A percentile compares a stretch with the other conserved stretches of the same genome.
phyloP scores from a whole-genome alignment of 2,113 vertebrate genomes.

The Bostrychus sinensis region DNA sequence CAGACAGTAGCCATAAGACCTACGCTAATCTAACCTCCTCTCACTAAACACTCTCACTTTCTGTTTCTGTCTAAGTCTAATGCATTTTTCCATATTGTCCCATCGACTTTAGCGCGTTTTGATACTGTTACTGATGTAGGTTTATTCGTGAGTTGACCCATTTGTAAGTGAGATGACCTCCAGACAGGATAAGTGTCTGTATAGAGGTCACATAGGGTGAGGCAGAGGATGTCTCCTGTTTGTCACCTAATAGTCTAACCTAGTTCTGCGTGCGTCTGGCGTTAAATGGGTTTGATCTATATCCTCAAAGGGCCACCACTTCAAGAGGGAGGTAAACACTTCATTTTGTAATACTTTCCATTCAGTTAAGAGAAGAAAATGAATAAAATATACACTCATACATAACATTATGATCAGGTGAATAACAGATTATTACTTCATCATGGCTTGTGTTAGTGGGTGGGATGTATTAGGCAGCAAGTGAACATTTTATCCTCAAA shows the following conservation, averaged over 20 bases:
- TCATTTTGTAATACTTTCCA: no score
- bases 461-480: no score
- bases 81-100: neutral
- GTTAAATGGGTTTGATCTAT: constrained; percentile 10
- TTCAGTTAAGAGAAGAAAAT: no score
- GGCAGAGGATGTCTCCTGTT: constrained; percentile 55
- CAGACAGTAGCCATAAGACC: constrained; percentile 47
- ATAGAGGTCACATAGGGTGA: constrained; percentile 55
- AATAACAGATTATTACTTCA: no score
- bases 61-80: constrained; percentile 18
- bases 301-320: neutral
- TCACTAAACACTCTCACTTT: constrained; percentile 30
- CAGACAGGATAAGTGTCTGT: constrained; percentile 44
- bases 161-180: constrained; percentile 38
- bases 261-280: constrained; percentile 28
- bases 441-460: no score
- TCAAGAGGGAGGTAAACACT: constrained; percentile 13
- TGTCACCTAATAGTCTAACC: constrained; percentile 49
- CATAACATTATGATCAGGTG: no score
- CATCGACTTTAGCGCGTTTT: neutral
- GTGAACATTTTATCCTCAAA: no score
- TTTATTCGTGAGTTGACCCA: constrained; percentile 22
- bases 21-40: constrained; percentile 23
- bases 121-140: constrained; percentile 1
- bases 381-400: no score